Base-by-base conservation (phyloP, 2,888 invertebrate species). In the Heliothis peltigera region DNA sequence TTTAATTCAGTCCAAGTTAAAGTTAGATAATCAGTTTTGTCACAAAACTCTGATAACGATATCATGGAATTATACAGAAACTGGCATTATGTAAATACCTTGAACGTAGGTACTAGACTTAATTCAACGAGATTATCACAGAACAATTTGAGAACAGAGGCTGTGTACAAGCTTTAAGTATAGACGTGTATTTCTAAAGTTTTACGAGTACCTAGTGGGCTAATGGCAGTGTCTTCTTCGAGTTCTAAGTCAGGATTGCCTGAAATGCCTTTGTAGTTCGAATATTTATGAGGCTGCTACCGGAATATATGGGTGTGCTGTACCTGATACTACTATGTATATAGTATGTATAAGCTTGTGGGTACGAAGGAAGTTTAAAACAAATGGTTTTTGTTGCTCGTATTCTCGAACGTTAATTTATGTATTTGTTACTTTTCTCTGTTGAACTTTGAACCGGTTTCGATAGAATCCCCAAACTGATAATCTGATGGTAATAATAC, bases 41-140 rank as follows among this genome's bases (percentile, higher is more conserved):
- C 28, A 21, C 53, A 28, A 52, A 64, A 28, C 28, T 39, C 21
- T 12, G 25, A 25, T 46, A 18, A 42, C 21, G 28, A 47, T 19
- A 54, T 54, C 39, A 28, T 21, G 51, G 17, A 51, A 65, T 43
- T 51, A 56, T 21, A 57, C 51, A 48, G 47, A 48, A 52, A 47
- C 35, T 32, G 35, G 17, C 57, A 25, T 52, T 58, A 68, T 44
- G 47, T 42, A 42, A 66, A 48, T 66, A 15, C 18, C n/a, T 25
- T 47, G 12, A 48, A 42, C 22, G 32, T 48, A 42, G 47, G 47
- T 43, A 51, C 46, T 46, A 21, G 17, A 42, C 42, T 52, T 52
- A 48, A 52, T 68, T 52, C 47, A 56, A 46, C 7, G 28, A 56
- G 66, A 51, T 65, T 66, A 32, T 44, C 25, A 43, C 28, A n/a